Evolutionary conservation across 2,113 vertebrate species (phyloP).

Genomic region (Perognathus longimembris): DNA sequence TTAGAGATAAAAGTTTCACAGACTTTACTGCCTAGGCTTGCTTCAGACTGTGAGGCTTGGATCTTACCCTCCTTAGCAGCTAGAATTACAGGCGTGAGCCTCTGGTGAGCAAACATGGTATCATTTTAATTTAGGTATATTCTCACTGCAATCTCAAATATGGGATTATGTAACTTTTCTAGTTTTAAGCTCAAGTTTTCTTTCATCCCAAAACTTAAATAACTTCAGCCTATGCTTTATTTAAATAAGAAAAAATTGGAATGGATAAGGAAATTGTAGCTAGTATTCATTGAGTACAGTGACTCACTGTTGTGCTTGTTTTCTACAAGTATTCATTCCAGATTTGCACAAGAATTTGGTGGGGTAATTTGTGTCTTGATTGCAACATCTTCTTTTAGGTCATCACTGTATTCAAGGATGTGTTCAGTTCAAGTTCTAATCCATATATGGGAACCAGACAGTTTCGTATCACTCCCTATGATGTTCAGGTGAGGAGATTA

Average conservation of each 20-base stretch:
- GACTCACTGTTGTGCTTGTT: not conserved
- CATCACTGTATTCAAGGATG: constrained; percentile 90
- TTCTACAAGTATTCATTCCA: not conserved
- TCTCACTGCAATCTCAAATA: constrained; percentile 29
- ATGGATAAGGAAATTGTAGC: not conserved
- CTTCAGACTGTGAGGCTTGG: too few relatives aligned
- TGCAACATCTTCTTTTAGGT: constrained; percentile 85
- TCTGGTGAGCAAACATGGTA: not conserved
- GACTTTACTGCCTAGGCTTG: too few relatives aligned
- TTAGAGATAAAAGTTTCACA: too few relatives aligned
- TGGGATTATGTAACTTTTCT: not conserved
- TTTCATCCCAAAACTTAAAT: constrained; percentile 54
- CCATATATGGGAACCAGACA: constrained; percentile 92
- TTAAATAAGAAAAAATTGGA: constrained; percentile 4
- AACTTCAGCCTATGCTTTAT: not conserved
- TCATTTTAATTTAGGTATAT: constrained; percentile 30
- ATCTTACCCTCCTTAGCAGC: too few relatives aligned
- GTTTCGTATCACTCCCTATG: constrained; percentile 94
- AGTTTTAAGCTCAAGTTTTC: not conserved
- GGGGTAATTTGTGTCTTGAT: constrained; percentile 8
- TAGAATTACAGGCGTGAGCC: too few relatives aligned
- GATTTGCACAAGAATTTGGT: not conserved
- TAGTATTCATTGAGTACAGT: not conserved
- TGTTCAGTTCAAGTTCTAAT: constrained; percentile 89
- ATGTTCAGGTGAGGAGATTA: constrained; percentile 91